These are phyloP conservation scores for Diadromus collaris DNA, from an alignment of 2,888 invertebrate genomes.

Conservation along the genomic window DNA sequence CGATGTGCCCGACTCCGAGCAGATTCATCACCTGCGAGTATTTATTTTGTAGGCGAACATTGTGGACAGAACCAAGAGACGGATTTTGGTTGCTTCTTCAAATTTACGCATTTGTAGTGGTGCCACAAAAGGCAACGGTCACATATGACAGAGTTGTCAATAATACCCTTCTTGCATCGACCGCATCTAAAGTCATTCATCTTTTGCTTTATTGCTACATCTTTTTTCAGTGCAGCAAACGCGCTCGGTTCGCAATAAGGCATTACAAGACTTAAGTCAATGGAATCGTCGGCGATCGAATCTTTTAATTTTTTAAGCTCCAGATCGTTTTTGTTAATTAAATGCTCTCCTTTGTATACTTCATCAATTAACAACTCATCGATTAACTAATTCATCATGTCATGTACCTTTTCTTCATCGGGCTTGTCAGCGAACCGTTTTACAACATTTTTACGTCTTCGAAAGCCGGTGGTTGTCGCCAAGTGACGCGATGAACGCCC, in stretches of 20 bases:
- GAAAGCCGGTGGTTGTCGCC: neutral
- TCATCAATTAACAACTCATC: neutral
- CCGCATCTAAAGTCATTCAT: neutral
- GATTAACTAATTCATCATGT: conserved; percentile 1
- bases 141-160: neutral
- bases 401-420: neutral
- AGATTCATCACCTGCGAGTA: too few relatives aligned
- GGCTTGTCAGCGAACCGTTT: neutral
- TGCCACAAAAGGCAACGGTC: neutral
- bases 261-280: neutral
- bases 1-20: too few relatives aligned
- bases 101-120: neutral
- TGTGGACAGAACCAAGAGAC: neutral
- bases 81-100: neutral
- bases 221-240: neutral
- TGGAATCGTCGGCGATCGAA: neutral
- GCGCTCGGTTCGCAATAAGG: conserved; percentile 1
- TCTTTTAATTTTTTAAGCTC: neutral
- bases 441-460: neutral
- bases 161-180: neutral
- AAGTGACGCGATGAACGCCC: conserved; percentile 7
- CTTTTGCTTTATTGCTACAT: neutral
- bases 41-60: neutral
- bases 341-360: neutral
- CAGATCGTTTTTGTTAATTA: neutral